A percentile compares a stretch with the other conserved stretches of the same genome.
Evolutionary conservation across 2,113 vertebrate genomes (phyloP).

Genomic region (Microtus montanus): DNA sequence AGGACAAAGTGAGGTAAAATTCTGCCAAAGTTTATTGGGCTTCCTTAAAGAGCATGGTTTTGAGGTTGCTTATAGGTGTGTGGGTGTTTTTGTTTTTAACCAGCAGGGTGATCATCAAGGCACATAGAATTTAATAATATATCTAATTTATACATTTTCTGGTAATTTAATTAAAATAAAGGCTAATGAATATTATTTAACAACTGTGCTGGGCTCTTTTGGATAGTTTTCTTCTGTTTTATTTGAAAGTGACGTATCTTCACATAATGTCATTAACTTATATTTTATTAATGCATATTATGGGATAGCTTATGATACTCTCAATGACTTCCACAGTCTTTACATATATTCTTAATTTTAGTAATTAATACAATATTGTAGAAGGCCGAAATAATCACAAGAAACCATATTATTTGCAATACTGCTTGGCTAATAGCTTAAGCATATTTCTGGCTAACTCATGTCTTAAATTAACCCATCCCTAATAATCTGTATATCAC

Average conservation of each 20-base stretch:
- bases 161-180: not conserved
- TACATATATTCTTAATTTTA: not conserved
- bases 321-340: not conserved
- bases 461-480: too few species aligned
- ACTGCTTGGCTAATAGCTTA: too few species aligned
- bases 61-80: too few species aligned
- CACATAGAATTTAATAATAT: too few species aligned
- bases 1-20: not conserved
- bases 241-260: not conserved
- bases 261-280: conserved; percentile 36
- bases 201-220: not conserved
- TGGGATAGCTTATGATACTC: not conserved
- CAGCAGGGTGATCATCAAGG: too few species aligned
- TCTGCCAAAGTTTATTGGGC: not conserved
- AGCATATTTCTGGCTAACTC: too few species aligned
- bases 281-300: not conserved
- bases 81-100: not conserved
- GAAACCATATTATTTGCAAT: too few species aligned
- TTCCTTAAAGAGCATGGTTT: not conserved
- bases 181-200: not conserved
- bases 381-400: too few species aligned
- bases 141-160: not conserved
- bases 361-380: not conserved
- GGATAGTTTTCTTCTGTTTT: not conserved
- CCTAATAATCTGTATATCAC: too few species aligned